Conservation (phyloP, 2,113 vertebrate species). For the Perca fluviatilis region DNA sequence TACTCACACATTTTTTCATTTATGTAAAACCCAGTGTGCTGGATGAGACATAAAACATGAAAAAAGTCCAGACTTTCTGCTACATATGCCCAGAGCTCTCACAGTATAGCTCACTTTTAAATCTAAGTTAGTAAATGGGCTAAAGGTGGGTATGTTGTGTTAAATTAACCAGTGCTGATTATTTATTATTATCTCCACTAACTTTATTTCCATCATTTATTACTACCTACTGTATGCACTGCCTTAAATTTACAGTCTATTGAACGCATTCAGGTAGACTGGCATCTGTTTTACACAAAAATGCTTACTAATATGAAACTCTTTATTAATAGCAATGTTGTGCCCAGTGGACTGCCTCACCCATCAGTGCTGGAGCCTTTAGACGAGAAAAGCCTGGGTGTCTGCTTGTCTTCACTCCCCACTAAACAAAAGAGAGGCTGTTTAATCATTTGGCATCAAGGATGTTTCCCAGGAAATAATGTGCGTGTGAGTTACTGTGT, state of each 20-base stretch:
- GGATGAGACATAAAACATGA: too few relatives aligned
- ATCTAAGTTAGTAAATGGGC: background rate
- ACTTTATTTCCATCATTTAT: background rate
- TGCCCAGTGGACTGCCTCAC: constrained; percentile 43
- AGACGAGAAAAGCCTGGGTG: background rate
- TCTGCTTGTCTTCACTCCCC: constrained; percentile 24
- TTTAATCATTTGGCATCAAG: constrained; percentile 31
- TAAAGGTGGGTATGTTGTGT: background rate
- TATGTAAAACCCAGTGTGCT: too few relatives aligned
- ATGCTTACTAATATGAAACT: background rate
- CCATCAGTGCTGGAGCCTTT: constrained; percentile 21
- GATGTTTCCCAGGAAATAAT: constrained; percentile 17
- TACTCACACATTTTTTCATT: too few relatives aligned
- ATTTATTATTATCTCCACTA: background rate
- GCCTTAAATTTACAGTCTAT: background rate
- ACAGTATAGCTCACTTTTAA: background rate
- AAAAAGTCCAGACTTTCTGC: too few relatives aligned
- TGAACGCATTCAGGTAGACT: background rate
- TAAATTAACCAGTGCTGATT: background rate
- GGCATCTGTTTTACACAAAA: background rate
- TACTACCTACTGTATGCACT: background rate
- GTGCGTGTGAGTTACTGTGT: constrained; percentile 44
- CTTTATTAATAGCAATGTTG: background rate
- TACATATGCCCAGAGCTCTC: too few relatives aligned
- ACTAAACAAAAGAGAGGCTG: constrained; percentile 66